These are phyloP conservation scores for Halocynthia aurantium DNA, from an alignment of 23 tunicate species.

Conservation along the genomic window DNA sequence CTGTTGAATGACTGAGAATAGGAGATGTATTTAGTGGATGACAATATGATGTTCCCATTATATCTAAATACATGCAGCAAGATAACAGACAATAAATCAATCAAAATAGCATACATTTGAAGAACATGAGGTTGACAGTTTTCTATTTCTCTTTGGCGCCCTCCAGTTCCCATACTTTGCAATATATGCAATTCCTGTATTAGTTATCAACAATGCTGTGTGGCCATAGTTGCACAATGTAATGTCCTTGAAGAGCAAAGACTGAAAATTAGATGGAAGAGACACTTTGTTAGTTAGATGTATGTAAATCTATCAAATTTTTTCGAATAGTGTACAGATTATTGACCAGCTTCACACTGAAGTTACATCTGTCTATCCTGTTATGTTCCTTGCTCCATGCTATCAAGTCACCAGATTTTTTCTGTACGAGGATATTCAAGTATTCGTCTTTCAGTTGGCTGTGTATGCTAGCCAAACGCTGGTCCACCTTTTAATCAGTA, in stretches of 20 bases:
- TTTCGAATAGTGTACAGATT: not conserved
- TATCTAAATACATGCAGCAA: not conserved
- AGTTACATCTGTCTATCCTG: slow-evolving; percentile 61
- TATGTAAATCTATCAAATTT: not conserved
- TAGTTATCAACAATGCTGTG: slow-evolving; percentile 16
- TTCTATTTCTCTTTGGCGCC: not conserved
- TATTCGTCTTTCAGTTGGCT: slow-evolving; percentile 9
- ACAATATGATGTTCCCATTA: not conserved
- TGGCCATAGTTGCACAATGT: slow-evolving; percentile 18
- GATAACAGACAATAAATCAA: not conserved
- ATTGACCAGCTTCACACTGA: slow-evolving; percentile 38
- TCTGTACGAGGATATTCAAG: slow-evolving; percentile 40
- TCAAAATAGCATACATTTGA: not conserved
- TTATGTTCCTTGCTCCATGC: slow-evolving; percentile 58
- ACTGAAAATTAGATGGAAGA: not conserved
- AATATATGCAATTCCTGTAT: slow-evolving; percentile 10
- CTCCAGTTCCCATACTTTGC: slow-evolving; percentile 25
- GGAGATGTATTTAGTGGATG: not conserved
- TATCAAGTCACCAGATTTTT: slow-evolving; percentile 64
- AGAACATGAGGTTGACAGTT: not conserved
- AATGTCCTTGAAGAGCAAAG: slow-evolving; percentile 18
- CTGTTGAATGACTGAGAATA: slow-evolving; percentile 2
- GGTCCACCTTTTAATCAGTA: slow-evolving; percentile 8
- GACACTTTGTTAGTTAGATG: too few species aligned
- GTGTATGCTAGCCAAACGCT: slow-evolving; percentile 4